These are phyloP conservation scores for Pogonus chalceus DNA, from an alignment of 1,140 invertebrate species.

Conservation along the genomic window DNA sequence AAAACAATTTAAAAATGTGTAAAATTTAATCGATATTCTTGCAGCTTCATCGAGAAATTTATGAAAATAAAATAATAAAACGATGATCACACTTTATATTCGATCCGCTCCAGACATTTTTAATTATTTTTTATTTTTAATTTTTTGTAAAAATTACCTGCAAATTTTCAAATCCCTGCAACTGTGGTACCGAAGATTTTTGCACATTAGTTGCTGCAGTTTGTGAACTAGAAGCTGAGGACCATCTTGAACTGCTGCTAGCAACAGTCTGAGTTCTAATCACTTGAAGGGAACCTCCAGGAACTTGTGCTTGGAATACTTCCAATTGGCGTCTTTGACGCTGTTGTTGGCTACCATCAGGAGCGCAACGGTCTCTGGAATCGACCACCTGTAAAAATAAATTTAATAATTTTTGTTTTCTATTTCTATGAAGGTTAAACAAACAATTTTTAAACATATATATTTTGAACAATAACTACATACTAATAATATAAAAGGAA, in stretches of 20 bases:
- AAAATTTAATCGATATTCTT: no score
- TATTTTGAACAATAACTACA: no score
- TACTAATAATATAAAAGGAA: no score
- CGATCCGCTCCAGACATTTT: no score
- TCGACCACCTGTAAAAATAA: slow-evolving; percentile 47
- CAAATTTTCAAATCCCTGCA: slow-evolving; percentile 26
- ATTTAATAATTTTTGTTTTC: no score
- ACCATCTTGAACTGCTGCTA: slow-evolving; percentile 38
- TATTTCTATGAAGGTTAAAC: no score
- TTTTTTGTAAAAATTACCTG: slow-evolving; percentile 29
- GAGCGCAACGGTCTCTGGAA: slow-evolving; percentile 35
- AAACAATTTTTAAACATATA: no score
- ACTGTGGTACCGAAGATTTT: slow-evolving; percentile 3
- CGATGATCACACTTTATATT: no score
- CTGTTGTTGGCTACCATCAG: slow-evolving; percentile 34
- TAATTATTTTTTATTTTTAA: no score
- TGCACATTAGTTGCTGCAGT: slow-evolving; percentile 8
- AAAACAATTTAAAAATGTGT: no score
- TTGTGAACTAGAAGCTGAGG: slow-evolving; percentile 24
- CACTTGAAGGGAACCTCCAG: slow-evolving; percentile 40
- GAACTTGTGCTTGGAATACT: slow-evolving; percentile 39
- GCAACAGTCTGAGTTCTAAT: slow-evolving; percentile 41
- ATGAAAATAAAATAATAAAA: no score
- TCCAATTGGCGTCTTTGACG: slow-evolving; percentile 42
- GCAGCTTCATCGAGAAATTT: no score